Conservation (phyloP, 2,888 invertebrate genomes). For the Odontocolon sp. region DNA sequence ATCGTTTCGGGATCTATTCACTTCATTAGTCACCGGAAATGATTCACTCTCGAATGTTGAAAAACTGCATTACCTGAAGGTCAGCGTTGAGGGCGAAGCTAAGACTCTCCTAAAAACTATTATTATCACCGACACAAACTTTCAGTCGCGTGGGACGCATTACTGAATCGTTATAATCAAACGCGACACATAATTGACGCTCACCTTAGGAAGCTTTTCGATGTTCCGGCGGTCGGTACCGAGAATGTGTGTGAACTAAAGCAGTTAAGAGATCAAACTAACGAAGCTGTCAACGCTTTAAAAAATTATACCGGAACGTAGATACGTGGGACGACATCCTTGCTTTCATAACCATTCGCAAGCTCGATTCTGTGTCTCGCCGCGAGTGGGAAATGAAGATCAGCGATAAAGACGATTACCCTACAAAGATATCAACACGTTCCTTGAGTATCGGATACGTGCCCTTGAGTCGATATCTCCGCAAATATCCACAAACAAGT, state of each 20-base stretch:
- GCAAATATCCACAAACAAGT: not conserved
- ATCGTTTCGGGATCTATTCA: not conserved
- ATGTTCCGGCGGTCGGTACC: not conserved
- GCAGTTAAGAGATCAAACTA: not conserved
- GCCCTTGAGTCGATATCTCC: conserved; percentile 7
- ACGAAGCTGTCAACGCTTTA: not conserved
- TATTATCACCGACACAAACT: not conserved
- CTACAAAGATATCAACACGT: not conserved
- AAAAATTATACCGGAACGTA: not conserved
- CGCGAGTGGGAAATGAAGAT: not conserved
- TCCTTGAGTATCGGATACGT: conserved; percentile 15
- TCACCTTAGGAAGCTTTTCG: not conserved
- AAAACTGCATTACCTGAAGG: conserved; percentile 11
- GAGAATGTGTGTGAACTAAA: not conserved
- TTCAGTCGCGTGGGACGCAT: not conserved
- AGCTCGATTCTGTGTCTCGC: not conserved
- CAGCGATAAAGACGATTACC: not conserved
- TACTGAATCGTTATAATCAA: not conserved
- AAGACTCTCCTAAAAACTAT: not conserved
- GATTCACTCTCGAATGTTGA: not conserved
- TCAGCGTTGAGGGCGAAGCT: not conserved
- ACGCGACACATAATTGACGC: not conserved
- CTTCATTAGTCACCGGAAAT: not conserved
- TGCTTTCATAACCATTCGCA: not conserved
- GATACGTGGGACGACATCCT: not conserved